phyloP scores from a whole-genome alignment of 2,888 invertebrate genomes.

The Chloroclysta siterata region DNA sequence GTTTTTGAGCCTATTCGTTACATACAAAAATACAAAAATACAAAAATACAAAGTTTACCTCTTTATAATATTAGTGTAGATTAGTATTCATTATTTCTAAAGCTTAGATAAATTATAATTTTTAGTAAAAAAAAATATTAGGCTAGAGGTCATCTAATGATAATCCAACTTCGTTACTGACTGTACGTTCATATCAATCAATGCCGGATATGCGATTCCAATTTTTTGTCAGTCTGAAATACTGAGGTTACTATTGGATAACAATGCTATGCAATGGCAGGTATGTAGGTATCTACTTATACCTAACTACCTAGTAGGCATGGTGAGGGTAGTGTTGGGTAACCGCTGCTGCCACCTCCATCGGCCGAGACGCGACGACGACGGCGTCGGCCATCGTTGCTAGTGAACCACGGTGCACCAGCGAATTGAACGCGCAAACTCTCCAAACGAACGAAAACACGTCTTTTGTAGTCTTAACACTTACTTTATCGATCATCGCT shows the following conservation, averaged over 20 bases:
- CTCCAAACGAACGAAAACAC: slow-evolving; percentile 7
- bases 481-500: not conserved
- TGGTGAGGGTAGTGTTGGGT: slow-evolving; percentile 49
- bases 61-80: too few relatives aligned
- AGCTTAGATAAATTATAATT: too few relatives aligned
- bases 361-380: slow-evolving; percentile 19
- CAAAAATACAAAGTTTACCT: too few relatives aligned
- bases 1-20: too few relatives aligned
- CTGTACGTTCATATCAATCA: not conserved
- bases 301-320: slow-evolving; percentile 36
- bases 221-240: slow-evolving; percentile 7
- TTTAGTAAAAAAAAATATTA: too few relatives aligned
- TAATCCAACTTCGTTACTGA: too few relatives aligned
- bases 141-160: too few relatives aligned
- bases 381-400: slow-evolving; percentile 19
- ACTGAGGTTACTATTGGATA: slow-evolving; percentile 32
- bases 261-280: slow-evolving; percentile 21
- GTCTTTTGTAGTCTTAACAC: slow-evolving; percentile 8
- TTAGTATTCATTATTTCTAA: too few relatives aligned
- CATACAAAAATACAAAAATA: too few relatives aligned
- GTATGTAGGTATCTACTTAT: not conserved
- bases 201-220: not conserved
- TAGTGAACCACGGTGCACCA: slow-evolving; percentile 41
- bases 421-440: slow-evolving; percentile 36
- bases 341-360: slow-evolving; percentile 41